Evolutionary conservation across 1,140 invertebrate genomes (phyloP).

Genomic region (Gonioctena quinquepunctata): DNA sequence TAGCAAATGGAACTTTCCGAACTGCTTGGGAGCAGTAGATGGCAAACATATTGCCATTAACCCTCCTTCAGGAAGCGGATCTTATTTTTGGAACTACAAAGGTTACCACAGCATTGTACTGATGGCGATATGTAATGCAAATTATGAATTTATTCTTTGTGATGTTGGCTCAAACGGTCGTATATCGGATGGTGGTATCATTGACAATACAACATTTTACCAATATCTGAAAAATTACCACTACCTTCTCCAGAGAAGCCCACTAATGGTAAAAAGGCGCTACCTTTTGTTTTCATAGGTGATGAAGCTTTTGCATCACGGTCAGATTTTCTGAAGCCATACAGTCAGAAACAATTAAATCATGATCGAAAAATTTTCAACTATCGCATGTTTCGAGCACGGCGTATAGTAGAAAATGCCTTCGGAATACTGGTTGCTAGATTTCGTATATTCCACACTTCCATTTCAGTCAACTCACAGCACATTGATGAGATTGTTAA

Average conservation of each 20-base stretch:
- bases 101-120: constrained; percentile 13
- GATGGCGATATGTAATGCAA: neutral
- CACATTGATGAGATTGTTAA: constrained; percentile 8
- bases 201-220: constrained; percentile 12
- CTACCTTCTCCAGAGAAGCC: neutral
- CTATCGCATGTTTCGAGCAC: constrained; percentile 3
- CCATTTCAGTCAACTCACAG: neutral
- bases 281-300: constrained; percentile 7
- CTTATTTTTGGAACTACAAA: constrained; percentile 6
- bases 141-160: constrained; percentile 17
- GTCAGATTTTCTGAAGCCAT: constrained; percentile 23
- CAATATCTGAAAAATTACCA: neutral
- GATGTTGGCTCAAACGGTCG: constrained; percentile 16
- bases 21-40: no score
- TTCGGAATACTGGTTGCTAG: constrained; percentile 10
- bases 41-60: neutral
- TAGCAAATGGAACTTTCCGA: neutral
- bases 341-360: constrained; percentile 3
- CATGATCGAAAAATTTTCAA: constrained; percentile 2
- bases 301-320: constrained; percentile 10
- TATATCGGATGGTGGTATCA: constrained; percentile 3
- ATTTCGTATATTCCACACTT: constrained; percentile 17
- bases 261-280: neutral
- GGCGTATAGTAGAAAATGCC: constrained; percentile 13
- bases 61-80: no score